A percentile compares a stretch with the other conserved stretches of the same genome.
Evolutionary conservation across 2,113 vertebrate species (phyloP).

Genomic region (Grammomys dolichurus): DNA sequence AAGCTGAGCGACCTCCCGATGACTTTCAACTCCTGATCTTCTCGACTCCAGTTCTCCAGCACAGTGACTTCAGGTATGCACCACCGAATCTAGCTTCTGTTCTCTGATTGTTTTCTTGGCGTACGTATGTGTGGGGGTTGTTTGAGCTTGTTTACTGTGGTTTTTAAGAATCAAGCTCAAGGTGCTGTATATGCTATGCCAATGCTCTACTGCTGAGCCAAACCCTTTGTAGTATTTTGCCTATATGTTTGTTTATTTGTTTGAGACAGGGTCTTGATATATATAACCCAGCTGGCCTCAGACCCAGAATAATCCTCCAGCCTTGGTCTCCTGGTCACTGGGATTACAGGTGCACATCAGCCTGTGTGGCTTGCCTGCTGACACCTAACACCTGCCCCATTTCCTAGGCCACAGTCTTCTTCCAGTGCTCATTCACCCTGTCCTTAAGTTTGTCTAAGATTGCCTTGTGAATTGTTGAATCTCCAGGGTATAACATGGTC

Average conservation of each 20-base stretch:
- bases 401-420: not conserved
- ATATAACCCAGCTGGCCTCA: not conserved
- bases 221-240: not conserved
- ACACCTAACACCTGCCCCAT: not conserved
- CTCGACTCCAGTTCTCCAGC: not conserved
- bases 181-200: not conserved
- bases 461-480: conserved; percentile 15
- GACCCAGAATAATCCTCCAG: not conserved
- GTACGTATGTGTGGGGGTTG: not conserved
- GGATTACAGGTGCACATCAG: not conserved
- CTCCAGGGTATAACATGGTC: not conserved
- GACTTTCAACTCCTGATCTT: not conserved
- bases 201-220: too few species aligned
- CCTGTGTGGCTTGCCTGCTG: not conserved
- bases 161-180: not conserved
- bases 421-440: not conserved
- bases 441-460: conserved; percentile 6
- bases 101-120: not conserved
- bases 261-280: not conserved
- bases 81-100: not conserved
- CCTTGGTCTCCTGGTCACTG: not conserved
- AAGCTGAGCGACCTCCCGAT: not conserved
- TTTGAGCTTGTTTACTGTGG: not conserved
- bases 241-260: not conserved
- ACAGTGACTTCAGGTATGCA: too few species aligned